Evolutionary conservation across 2,113 vertebrate genomes (phyloP).

Genomic region (Galeopterus variegatus): DNA sequence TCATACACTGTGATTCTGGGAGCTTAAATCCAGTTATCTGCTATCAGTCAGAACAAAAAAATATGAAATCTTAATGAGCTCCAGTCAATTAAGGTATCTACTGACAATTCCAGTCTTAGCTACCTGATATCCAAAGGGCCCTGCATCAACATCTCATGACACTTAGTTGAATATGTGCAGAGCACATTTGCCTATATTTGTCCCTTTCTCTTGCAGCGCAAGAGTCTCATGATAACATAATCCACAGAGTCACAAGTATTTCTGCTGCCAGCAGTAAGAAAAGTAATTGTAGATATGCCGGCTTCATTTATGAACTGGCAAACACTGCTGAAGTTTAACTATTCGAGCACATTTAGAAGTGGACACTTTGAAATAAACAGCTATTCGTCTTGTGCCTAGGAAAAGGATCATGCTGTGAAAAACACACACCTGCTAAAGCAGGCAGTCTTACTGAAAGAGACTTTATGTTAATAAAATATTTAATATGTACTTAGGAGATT

Average conservation of each 20-base stretch:
- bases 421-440: neutral
- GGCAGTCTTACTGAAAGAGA: neutral
- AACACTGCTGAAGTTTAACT: conserved; percentile 57
- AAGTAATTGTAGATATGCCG: conserved; percentile 66
- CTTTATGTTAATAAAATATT: conserved; percentile 28
- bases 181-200: neutral
- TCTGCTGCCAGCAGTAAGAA: conserved; percentile 50
- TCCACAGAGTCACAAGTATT: neutral
- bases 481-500: conserved; percentile 5
- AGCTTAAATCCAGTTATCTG: neutral
- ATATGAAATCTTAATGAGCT: neutral
- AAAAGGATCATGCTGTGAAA: conserved; percentile 45
- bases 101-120: neutral
- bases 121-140: neutral
- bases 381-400: conserved; percentile 43
- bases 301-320: conserved; percentile 65
- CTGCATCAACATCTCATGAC: neutral
- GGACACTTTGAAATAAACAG: conserved; percentile 66
- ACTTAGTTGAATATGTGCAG: neutral
- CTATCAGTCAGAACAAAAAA: neutral
- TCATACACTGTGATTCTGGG: neutral
- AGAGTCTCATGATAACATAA: conserved; percentile 15
- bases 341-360: conserved; percentile 70
- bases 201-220: neutral
- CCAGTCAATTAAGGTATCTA: neutral